Base-by-base conservation (phyloP, 2,888 invertebrate genomes). In the Erannis defoliaria region DNA sequence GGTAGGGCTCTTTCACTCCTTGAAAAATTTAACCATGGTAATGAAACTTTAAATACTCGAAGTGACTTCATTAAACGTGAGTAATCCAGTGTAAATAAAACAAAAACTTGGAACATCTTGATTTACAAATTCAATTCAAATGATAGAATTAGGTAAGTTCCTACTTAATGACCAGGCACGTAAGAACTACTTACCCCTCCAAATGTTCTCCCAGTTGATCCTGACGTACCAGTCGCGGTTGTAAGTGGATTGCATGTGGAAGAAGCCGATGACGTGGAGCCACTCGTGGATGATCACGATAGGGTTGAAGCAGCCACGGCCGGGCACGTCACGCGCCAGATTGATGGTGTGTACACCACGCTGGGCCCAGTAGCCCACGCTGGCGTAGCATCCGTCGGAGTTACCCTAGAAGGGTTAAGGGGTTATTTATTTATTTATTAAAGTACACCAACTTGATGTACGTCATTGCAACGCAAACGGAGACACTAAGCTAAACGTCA, bases 281-380 rank as follows among this genome's bases (percentile, higher is more conserved):
- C 96, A 89, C 81, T 97, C 97, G 83, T 97, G 96, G 58, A 95
- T 93, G 48, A 96, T 93, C 64, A 94, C 94, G 29, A 95, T 94
- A 60, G 86, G 86, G 26, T 83, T 78, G 55, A 94, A 87, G 74
- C 94, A 94, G 54, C 94, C 92, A 2, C 55, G 64, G 51, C 77
- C 94, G 59, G 90, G 89, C 4, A 81, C 79, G 55, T 93, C 87
- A 0, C 60, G 70, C 0, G 82, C 80, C 21, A 94, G 69, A 78
- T 94, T 94, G 31, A 94, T 70, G 4, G 86, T 84, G 85, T 93
- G 84, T 14, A 80, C 64, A 0, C 81, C 82, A 2, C 79, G 76
- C 31, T 72, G 59, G 4, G 43, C n/a, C 75, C 74, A 78, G 73
- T 71, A 84, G 2, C 85, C 85, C 0, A 84, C 82, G 62, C 62